phyloP scores from a whole-genome alignment of 2,888 invertebrate genomes.

The Meiosimyza decipiens region DNA sequence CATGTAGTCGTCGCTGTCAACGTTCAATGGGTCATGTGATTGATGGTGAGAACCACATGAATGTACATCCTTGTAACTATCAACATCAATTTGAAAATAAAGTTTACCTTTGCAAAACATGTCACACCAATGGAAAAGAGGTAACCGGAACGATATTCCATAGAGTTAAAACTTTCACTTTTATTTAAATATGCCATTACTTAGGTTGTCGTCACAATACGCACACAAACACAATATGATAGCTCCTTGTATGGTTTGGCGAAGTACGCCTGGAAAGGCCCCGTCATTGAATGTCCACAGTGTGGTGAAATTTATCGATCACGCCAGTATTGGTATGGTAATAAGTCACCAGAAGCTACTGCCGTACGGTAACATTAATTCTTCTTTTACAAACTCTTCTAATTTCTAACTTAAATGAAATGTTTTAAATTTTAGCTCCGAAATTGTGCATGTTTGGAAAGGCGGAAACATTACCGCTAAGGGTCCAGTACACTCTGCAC shows the following conservation, averaged over 20 bases:
- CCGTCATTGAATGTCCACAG: constrained; percentile 79
- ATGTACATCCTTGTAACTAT: constrained; percentile 69
- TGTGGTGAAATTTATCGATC: constrained; percentile 73
- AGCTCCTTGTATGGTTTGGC: constrained; percentile 77
- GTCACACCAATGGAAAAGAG: constrained; percentile 71
- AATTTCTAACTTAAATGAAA: neutral
- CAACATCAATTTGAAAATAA: constrained; percentile 82
- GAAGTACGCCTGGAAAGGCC: constrained; percentile 83
- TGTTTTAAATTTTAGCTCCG: constrained; percentile 64
- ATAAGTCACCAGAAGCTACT: constrained; percentile 77
- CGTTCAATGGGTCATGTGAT: constrained; percentile 76
- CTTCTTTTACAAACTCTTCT: neutral
- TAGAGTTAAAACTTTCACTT: neutral
- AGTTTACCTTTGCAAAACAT: constrained; percentile 74
- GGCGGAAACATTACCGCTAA: constrained; percentile 68
- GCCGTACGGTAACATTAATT: constrained; percentile 68
- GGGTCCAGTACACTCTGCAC: constrained; percentile 70
- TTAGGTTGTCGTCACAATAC: constrained; percentile 57
- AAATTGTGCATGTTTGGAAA: constrained; percentile 78
- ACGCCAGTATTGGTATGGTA: constrained; percentile 84
- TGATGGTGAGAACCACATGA: constrained; percentile 72
- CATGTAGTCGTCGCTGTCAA: constrained; percentile 74
- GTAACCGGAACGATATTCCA: constrained; percentile 52
- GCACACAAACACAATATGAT: constrained; percentile 57
- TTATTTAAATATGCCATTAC: neutral